Evolutionary conservation across 1,140 invertebrate genomes (phyloP).

Genomic region (Brachionus rubens): DNA sequence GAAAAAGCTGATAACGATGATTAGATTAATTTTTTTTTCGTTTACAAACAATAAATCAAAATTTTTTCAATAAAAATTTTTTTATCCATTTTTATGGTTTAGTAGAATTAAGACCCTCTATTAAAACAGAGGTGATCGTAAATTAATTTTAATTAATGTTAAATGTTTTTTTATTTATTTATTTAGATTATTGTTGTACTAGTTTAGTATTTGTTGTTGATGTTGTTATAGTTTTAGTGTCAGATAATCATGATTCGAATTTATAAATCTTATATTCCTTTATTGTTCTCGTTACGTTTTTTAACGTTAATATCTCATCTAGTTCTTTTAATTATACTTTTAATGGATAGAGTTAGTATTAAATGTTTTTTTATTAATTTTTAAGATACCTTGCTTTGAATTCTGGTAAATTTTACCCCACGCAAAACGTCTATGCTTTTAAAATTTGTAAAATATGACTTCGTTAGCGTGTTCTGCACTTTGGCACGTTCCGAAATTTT

Average conservation of each 20-base stretch:
- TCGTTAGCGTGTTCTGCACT: too few species aligned
- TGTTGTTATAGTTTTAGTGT: too few species aligned
- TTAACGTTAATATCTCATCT: constrained; percentile 13
- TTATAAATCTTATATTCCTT: constrained; percentile 8
- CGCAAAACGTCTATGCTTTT: too few species aligned
- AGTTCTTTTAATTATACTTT: constrained; percentile 23
- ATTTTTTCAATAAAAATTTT: constrained; percentile 4
- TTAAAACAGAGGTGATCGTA: constrained; percentile 25
- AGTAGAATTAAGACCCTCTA: neutral
- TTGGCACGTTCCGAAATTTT: too few species aligned
- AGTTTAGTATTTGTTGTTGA: too few species aligned
- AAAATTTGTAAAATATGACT: too few species aligned
- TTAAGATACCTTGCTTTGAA: too few species aligned
- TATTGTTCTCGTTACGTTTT: constrained; percentile 31
- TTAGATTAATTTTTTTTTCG: constrained; percentile 1
- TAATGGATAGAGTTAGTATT: constrained; percentile 29
- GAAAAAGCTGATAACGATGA: constrained; percentile 26
- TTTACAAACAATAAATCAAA: neutral
- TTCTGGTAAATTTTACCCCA: too few species aligned
- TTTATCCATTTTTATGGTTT: neutral
- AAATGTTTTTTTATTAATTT: neutral
- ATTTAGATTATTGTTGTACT: neutral
- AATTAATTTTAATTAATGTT: neutral
- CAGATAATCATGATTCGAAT: constrained; percentile 28
- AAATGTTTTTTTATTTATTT: neutral